Evolutionary conservation across 2,888 invertebrate genomes (phyloP).

Genomic region (Catocala fraxini): DNA sequence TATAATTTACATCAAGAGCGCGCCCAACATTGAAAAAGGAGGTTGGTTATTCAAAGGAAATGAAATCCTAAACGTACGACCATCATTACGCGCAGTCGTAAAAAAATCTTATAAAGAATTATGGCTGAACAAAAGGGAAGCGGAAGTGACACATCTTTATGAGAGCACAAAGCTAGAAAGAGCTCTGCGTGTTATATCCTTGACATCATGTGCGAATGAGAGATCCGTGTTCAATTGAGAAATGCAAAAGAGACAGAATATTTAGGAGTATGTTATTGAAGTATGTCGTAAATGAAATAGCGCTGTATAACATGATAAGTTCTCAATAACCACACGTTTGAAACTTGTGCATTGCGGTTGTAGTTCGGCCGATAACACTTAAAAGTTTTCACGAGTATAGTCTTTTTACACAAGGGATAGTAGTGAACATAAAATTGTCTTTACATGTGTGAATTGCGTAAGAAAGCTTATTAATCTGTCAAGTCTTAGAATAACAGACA

Average conservation of each 20-base stretch:
- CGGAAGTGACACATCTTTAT: slow-evolving; percentile 17
- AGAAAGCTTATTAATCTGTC: too few relatives aligned
- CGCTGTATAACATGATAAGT: slow-evolving; percentile 25
- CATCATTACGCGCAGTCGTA: slow-evolving; percentile 23
- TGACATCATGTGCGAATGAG: neutral
- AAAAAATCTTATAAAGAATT: slow-evolving; percentile 31
- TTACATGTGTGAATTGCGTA: too few relatives aligned
- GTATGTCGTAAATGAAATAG: slow-evolving; percentile 33
- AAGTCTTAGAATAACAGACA: too few relatives aligned
- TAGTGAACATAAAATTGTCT: too few relatives aligned
- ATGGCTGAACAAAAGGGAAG: slow-evolving; percentile 22
- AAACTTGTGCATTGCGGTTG: too few relatives aligned
- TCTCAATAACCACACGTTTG: neutral
- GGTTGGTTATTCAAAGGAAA: slow-evolving; percentile 3
- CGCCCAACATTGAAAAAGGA: too few relatives aligned
- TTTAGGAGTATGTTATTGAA: slow-evolving; percentile 7
- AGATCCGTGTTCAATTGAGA: neutral
- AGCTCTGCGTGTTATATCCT: too few relatives aligned
- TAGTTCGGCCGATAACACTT: too few relatives aligned
- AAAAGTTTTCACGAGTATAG: too few relatives aligned
- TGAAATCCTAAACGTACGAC: slow-evolving; percentile 6
- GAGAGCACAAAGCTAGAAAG: neutral
- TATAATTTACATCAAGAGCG: too few relatives aligned
- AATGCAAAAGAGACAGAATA: neutral
- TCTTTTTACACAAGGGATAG: too few relatives aligned